These are phyloP conservation scores for Ramphastos sulfuratus DNA, from an alignment of 2,113 vertebrate genomes.

Conservation along the genomic window DNA sequence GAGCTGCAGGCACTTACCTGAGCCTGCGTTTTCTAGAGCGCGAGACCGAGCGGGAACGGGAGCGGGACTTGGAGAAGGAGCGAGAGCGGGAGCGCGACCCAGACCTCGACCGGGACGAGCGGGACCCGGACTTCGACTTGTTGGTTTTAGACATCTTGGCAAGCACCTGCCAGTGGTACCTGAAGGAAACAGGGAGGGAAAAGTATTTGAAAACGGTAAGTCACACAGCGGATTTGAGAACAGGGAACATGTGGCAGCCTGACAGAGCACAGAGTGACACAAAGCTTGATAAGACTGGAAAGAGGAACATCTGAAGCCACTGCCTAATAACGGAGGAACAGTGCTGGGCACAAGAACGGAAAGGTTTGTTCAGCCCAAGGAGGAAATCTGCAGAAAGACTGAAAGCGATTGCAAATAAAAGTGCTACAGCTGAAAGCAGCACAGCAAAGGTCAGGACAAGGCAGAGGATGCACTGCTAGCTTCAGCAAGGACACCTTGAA, in stretches of 20 bases:
- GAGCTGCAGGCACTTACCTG: slow-evolving; percentile 77
- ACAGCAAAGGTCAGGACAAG: not conserved
- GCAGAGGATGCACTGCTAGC: not conserved
- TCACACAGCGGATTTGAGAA: not conserved
- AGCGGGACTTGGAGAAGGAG: slow-evolving; percentile 89
- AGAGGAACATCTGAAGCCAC: not conserved
- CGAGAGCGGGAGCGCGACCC: slow-evolving; percentile 87
- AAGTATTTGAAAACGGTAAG: slow-evolving; percentile 6
- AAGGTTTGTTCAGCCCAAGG: not conserved
- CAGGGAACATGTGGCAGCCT: not conserved
- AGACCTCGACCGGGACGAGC: slow-evolving; percentile 87
- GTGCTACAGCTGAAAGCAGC: not conserved
- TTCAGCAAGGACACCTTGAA: not conserved
- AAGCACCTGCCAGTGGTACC: slow-evolving; percentile 64
- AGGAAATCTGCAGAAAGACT: not conserved
- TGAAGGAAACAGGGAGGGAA: not conserved
- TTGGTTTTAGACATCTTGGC: slow-evolving; percentile 91
- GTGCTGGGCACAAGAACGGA: not conserved
- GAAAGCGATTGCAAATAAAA: not conserved
- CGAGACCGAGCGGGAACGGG: slow-evolving; percentile 88
- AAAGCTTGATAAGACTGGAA: not conserved
- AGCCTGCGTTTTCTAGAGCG: slow-evolving; percentile 91
- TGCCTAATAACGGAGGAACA: not conserved
- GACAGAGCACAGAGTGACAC: not conserved
- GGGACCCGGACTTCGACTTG: slow-evolving; percentile 91